A percentile compares a stretch with the other conserved stretches of the same genome.
These are phyloP conservation scores for Hylaea fasciaria DNA, from an alignment of 2,888 invertebrate genomes.

Conservation along the genomic window DNA sequence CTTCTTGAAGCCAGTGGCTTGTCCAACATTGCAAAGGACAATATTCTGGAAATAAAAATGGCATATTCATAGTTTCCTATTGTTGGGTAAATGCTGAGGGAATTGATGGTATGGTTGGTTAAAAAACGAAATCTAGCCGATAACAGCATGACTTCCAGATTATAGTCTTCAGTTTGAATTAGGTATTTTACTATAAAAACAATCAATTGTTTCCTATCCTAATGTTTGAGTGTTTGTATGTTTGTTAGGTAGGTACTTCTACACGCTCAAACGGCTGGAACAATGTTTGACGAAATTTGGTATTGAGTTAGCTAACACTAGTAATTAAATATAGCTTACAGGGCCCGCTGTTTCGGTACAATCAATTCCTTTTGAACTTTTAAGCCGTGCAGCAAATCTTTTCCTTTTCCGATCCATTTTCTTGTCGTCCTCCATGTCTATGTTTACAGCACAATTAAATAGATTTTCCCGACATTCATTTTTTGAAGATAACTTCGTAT, in stretches of 20 bases:
- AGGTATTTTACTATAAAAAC: too few relatives aligned
- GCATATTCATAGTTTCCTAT: neutral
- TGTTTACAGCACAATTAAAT: neutral
- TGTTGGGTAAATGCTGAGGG: neutral
- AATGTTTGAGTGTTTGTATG: too few relatives aligned
- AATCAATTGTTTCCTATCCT: too few relatives aligned
- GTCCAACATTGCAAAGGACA: slow-evolving; percentile 93
- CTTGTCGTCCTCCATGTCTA: slow-evolving; percentile 61
- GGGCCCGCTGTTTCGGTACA: slow-evolving; percentile 57
- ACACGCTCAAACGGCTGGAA: too few relatives aligned
- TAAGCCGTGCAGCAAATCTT: slow-evolving; percentile 70
- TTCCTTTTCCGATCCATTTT: slow-evolving; percentile 69
- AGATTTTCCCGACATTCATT: neutral
- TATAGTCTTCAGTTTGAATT: too few relatives aligned
- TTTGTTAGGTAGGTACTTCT: neutral
- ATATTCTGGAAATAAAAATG: slow-evolving; percentile 82
- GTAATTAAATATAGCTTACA: slow-evolving; percentile 58
- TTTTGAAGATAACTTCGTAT: too few relatives aligned
- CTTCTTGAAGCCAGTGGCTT: slow-evolving; percentile 91
- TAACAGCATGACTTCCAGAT: too few relatives aligned
- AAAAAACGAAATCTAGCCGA: too few relatives aligned
- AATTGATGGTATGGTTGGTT: too few relatives aligned
- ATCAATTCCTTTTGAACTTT: slow-evolving; percentile 63
- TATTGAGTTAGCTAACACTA: too few relatives aligned
- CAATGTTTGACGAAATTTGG: too few relatives aligned